Percentiles rank a stretch among this genome's conserved stretches.
Evolutionary conservation across 1,140 invertebrate genomes (phyloP).

Genomic region (Branchinecta lindahli): DNA sequence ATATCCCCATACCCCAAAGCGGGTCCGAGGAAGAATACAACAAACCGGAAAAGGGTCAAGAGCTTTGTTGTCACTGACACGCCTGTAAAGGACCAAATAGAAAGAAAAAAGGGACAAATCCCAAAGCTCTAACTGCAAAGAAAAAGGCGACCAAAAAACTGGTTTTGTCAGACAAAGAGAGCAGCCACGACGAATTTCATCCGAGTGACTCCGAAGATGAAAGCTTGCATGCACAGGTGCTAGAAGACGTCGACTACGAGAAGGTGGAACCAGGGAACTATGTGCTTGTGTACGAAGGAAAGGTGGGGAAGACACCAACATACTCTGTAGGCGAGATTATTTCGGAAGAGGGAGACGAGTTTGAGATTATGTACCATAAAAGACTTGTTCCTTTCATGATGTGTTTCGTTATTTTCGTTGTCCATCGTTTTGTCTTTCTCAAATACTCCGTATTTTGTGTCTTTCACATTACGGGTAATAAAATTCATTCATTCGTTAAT

Average conservation of each 20-base stretch:
- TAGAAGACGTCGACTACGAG: background rate
- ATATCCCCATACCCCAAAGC: background rate
- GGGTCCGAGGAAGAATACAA: background rate
- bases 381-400: slow-evolving; percentile 2
- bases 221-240: background rate
- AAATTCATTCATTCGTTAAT: too few relatives aligned
- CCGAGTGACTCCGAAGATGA: background rate
- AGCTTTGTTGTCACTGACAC: slow-evolving; percentile 2
- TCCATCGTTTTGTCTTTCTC: too few relatives aligned
- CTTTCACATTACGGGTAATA: too few relatives aligned
- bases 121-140: background rate
- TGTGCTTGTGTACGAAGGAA: background rate
- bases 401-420: too few relatives aligned
- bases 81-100: background rate
- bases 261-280: background rate
- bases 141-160: background rate
- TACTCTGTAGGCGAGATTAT: background rate
- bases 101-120: too few relatives aligned
- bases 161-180: background rate
- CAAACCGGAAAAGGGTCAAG: background rate
- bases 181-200: background rate
- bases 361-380: background rate
- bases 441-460: too few relatives aligned
- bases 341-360: background rate
- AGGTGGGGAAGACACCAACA: background rate